Conservation (phyloP, 2,797 vertebrate genomes). For the Notamacropus eugenii region DNA sequence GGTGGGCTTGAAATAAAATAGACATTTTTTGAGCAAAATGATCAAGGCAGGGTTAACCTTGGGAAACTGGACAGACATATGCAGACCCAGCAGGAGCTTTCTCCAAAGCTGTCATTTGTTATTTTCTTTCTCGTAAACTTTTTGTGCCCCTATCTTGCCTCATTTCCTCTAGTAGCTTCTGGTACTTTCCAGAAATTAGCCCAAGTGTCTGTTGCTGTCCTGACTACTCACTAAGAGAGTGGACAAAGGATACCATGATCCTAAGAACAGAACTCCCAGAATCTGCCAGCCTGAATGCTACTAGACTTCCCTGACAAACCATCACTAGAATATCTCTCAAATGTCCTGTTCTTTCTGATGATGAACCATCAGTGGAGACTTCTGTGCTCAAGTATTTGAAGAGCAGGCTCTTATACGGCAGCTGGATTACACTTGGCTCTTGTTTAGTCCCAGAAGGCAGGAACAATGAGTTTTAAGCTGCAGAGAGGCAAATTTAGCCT, state of each 20-base stretch:
- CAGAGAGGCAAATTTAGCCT: background rate
- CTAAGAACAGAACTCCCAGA: slow-evolving; percentile 18
- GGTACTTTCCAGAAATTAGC: background rate
- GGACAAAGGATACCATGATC: background rate
- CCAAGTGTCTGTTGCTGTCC: background rate
- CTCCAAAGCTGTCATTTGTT: background rate
- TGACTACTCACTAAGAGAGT: slow-evolving; percentile 7
- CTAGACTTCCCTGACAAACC: background rate
- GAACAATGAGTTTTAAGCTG: background rate
- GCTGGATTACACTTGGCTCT: background rate
- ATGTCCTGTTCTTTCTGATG: background rate
- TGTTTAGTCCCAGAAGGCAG: background rate
- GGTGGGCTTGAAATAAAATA: background rate
- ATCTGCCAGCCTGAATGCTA: background rate
- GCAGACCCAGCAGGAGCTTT: background rate
- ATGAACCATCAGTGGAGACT: background rate
- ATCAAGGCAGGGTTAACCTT: background rate
- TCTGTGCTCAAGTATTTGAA: background rate
- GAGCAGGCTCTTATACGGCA: background rate
- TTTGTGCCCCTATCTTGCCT: background rate
- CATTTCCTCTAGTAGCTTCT: background rate
- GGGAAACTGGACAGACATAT: background rate
- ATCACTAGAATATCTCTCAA: background rate
- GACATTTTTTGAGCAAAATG: background rate
- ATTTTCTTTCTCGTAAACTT: background rate